These are phyloP conservation scores for Spermophilus dauricus DNA, from an alignment of 2,113 vertebrate species.

Conservation along the genomic window DNA sequence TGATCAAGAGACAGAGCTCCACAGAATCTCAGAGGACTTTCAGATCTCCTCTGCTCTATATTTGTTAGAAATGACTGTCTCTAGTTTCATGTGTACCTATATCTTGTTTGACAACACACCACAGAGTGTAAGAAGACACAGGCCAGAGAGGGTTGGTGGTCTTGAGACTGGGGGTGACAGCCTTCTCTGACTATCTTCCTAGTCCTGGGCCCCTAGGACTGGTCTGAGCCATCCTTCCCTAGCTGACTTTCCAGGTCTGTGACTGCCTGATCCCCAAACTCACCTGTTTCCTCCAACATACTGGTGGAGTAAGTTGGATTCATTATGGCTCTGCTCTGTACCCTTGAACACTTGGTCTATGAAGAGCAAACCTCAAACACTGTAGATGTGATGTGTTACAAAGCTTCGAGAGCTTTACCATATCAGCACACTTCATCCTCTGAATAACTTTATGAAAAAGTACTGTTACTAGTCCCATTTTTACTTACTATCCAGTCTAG, in stretches of 20 bases:
- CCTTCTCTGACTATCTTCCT: background rate
- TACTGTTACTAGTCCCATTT: no score
- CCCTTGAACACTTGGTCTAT: background rate
- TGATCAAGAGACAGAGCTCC: background rate
- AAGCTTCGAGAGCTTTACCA: no score
- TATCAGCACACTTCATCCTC: no score
- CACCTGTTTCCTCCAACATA: background rate
- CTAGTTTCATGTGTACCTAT: background rate
- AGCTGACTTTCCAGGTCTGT: background rate
- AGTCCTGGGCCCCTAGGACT: rapidly evolving
- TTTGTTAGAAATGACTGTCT: background rate
- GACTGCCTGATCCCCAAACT: background rate
- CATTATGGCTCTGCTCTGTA: background rate
- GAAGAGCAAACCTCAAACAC: no score
- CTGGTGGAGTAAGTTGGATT: background rate
- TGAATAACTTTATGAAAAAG: no score
- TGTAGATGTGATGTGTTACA: no score
- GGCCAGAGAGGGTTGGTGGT: background rate
- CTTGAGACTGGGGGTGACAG: background rate
- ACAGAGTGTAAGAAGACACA: no score
- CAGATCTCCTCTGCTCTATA: background rate
- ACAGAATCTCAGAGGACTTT: background rate
- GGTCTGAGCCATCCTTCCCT: background rate
- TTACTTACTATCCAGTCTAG: background rate
- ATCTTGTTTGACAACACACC: background rate